Evolutionary conservation across 2,888 invertebrate genomes (phyloP).

Genomic region (Drosophila lutescens): DNA sequence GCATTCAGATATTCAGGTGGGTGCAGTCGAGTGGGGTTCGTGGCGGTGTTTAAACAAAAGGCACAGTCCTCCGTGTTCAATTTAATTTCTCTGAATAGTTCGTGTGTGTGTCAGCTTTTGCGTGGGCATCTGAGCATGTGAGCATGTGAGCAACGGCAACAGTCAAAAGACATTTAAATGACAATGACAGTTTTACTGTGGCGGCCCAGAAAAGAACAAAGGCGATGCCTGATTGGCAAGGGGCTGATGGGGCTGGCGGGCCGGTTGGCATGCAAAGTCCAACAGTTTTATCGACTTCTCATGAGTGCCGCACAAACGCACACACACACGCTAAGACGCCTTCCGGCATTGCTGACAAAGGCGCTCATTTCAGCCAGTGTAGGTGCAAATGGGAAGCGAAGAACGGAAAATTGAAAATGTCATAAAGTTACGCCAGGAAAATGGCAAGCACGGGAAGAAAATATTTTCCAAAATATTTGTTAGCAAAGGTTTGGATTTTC

Average conservation of each 20-base stretch:
- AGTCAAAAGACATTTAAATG: conserved; percentile 77
- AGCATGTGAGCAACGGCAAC: conserved; percentile 53
- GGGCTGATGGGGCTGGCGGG: neutral
- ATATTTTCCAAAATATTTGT: neutral
- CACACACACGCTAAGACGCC: conserved; percentile 23
- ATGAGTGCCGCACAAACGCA: conserved; percentile 29
- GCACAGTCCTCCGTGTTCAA: conserved; percentile 28
- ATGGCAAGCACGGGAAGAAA: conserved; percentile 22
- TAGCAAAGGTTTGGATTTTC: no score
- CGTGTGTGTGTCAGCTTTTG: neutral
- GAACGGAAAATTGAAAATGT: conserved; percentile 62
- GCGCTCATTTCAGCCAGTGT: conserved; percentile 11
- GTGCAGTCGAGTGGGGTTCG: neutral
- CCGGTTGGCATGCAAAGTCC: conserved; percentile 56
- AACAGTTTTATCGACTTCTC: conserved; percentile 68
- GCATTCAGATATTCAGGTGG: conserved; percentile 5
- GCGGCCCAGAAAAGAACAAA: conserved; percentile 49
- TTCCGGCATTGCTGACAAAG: conserved; percentile 46
- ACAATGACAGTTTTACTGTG: conserved; percentile 75
- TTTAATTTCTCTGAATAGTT: conserved; percentile 45
- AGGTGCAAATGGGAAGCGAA: conserved; percentile 30
- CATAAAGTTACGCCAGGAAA: conserved; percentile 51
- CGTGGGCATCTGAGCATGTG: conserved; percentile 26
- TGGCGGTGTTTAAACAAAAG: conserved; percentile 27
- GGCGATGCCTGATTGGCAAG: conserved; percentile 18